These are phyloP conservation scores for Sesia apiformis DNA, from an alignment of 2,888 invertebrate species.

Conservation along the genomic window DNA sequence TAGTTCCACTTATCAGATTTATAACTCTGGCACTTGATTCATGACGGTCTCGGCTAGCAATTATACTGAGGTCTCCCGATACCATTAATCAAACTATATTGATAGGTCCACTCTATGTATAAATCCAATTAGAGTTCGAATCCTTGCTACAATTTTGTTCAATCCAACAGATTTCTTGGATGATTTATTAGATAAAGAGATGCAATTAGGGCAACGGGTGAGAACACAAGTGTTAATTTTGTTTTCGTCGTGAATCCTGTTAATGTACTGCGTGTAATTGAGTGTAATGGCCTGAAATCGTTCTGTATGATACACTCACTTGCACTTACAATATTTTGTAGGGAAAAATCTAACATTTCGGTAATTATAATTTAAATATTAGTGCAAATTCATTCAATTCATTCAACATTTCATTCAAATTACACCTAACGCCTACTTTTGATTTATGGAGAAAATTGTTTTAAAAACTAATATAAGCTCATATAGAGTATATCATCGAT, in stretches of 20 bases:
- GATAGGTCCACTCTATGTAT: conserved; percentile 62
- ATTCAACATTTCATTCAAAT: neutral
- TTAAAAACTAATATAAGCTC: neutral
- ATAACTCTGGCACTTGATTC: conserved; percentile 64
- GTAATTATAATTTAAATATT: too few relatives aligned
- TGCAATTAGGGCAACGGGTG: conserved; percentile 44
- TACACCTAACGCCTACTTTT: too few relatives aligned
- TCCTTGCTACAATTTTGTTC: conserved; percentile 60
- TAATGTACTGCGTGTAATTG: conserved; percentile 47
- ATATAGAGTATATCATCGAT: too few relatives aligned
- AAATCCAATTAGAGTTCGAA: conserved; percentile 64
- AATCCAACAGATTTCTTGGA: conserved; percentile 26
- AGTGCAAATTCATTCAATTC: too few relatives aligned
- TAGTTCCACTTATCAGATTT: conserved; percentile 62
- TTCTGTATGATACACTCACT: conserved; percentile 12
- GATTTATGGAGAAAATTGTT: neutral
- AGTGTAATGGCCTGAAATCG: conserved; percentile 33
- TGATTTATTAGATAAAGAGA: conserved; percentile 54
- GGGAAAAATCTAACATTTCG: too few relatives aligned
- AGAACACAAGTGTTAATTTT: conserved; percentile 49
- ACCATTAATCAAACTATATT: conserved; percentile 70
- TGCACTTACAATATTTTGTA: too few relatives aligned
- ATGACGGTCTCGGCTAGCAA: conserved; percentile 61
- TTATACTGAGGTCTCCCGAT: conserved; percentile 57
- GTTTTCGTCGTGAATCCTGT: conserved; percentile 54